Evolutionary conservation across 1,140 invertebrate species (phyloP).

Genomic region (Cydia strobilella): DNA sequence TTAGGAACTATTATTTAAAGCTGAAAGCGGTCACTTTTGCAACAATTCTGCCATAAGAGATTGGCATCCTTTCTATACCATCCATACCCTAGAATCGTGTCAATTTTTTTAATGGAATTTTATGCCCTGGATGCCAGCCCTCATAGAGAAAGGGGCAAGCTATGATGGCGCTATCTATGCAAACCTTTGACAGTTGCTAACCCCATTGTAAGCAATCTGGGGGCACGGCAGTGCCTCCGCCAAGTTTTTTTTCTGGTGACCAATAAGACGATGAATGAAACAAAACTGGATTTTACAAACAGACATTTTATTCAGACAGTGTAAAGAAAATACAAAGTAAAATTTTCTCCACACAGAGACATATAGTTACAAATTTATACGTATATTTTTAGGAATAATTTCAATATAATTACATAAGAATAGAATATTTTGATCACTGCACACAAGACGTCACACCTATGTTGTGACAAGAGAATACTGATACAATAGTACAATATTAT

Average conservation of each 20-base stretch:
- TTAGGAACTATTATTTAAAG: too few species aligned
- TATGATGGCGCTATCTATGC: too few species aligned
- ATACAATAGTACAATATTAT: slow-evolving; percentile 22
- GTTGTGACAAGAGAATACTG: background rate
- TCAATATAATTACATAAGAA: slow-evolving; percentile 64
- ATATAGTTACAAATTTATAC: slow-evolving; percentile 76
- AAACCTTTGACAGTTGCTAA: too few species aligned
- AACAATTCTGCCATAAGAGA: too few species aligned
- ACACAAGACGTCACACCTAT: slow-evolving; percentile 48
- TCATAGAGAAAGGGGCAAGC: too few species aligned
- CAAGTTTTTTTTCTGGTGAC: background rate
- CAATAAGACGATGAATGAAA: slow-evolving; percentile 47
- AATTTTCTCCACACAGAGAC: slow-evolving; percentile 64
- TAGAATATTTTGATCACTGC: slow-evolving; percentile 30
- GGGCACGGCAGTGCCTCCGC: too few species aligned
- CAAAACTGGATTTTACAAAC: slow-evolving; percentile 56
- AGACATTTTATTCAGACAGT: slow-evolving; percentile 76
- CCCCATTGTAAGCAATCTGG: too few species aligned
- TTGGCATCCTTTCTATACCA: too few species aligned
- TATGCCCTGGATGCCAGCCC: too few species aligned
- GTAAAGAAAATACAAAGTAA: slow-evolving; percentile 76
- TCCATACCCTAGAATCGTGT: too few species aligned
- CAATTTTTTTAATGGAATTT: too few species aligned
- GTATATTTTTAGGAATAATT: slow-evolving; percentile 65
- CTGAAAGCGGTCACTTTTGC: too few species aligned